Evolutionary conservation across 2,113 vertebrate species (phyloP).

Genomic region (Boulengeromyrus knoepffleri): DNA sequence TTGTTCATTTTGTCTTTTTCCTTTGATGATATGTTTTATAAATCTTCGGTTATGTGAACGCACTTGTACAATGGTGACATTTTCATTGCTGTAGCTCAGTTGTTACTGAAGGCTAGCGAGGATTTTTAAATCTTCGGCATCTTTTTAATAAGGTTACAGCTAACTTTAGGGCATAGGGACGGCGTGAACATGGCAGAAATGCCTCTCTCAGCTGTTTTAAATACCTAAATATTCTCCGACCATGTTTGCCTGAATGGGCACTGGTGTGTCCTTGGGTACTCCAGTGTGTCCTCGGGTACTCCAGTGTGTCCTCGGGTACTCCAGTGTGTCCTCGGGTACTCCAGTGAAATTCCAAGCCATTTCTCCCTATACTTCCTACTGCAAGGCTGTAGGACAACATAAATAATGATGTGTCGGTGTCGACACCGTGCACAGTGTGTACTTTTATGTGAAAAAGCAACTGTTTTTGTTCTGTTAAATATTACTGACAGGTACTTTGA

Average conservation of each 20-base stretch:
- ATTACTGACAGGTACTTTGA: conserved; percentile 34
- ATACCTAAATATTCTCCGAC: not conserved
- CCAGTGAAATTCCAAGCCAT: conserved; percentile 12
- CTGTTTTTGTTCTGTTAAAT: conserved; percentile 30
- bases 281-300: not conserved
- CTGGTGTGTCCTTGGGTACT: not conserved
- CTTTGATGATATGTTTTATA: not conserved
- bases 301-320: not conserved
- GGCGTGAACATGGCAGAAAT: not conserved
- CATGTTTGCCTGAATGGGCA: not conserved
- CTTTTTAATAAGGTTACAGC: not conserved
- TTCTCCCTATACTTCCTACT: conserved; percentile 30
- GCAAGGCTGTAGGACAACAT: conserved; percentile 38
- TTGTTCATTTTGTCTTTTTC: not conserved
- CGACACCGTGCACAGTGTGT: conserved; percentile 36
- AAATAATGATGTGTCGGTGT: conserved; percentile 39
- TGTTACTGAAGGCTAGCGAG: not conserved
- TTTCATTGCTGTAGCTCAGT: not conserved
- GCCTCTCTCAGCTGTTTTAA: not conserved
- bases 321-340: no score
- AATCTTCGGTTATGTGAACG: not conserved
- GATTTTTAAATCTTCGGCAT: not conserved
- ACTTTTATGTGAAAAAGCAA: conserved; percentile 35
- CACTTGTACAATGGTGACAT: not conserved
- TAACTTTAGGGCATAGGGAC: not conserved